Evolutionary conservation across 2,888 invertebrate species (phyloP).

Genomic region (Ennomos fuscantarius): DNA sequence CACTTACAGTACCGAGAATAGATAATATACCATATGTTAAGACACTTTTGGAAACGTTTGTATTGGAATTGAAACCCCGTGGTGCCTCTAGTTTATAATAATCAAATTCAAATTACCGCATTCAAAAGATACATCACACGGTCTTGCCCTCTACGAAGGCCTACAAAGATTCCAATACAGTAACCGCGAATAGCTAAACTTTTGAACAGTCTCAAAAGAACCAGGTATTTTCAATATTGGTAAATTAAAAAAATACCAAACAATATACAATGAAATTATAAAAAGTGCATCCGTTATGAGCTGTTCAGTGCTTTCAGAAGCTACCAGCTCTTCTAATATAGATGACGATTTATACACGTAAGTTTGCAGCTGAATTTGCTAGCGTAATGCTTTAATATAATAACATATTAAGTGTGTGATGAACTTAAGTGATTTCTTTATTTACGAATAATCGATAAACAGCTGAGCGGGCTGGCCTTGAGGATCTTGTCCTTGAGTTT

Average conservation of each 20-base stretch:
- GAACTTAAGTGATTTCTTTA: not conserved
- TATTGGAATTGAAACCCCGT: too few species aligned
- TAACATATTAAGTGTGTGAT: not conserved
- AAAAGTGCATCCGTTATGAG: conserved; percentile 56
- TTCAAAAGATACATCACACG: conserved; percentile 20
- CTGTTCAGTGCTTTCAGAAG: conserved; percentile 63
- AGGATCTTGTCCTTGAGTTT: conserved; percentile 29
- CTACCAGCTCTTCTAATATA: conserved; percentile 62
- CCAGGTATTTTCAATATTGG: not conserved
- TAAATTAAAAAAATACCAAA: conserved; percentile 15
- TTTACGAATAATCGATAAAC: conserved; percentile 47
- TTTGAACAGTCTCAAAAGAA: conserved; percentile 1
- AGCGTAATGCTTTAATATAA: not conserved
- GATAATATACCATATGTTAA: too few species aligned
- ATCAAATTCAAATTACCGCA: not conserved
- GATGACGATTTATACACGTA: conserved; percentile 74
- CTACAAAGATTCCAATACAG: conserved; percentile 56
- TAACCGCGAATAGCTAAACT: conserved; percentile 41
- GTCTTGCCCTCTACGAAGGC: conserved; percentile 31
- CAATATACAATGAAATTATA: conserved; percentile 4
- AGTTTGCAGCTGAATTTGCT: conserved; percentile 44
- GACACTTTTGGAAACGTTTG: too few species aligned
- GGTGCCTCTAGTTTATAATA: too few species aligned
- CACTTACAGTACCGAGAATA: too few species aligned
- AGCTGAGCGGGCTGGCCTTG: conserved; percentile 53